Evolutionary conservation across 2,797 vertebrate genomes (phyloP).

Genomic region (Labeo calbasu): DNA sequence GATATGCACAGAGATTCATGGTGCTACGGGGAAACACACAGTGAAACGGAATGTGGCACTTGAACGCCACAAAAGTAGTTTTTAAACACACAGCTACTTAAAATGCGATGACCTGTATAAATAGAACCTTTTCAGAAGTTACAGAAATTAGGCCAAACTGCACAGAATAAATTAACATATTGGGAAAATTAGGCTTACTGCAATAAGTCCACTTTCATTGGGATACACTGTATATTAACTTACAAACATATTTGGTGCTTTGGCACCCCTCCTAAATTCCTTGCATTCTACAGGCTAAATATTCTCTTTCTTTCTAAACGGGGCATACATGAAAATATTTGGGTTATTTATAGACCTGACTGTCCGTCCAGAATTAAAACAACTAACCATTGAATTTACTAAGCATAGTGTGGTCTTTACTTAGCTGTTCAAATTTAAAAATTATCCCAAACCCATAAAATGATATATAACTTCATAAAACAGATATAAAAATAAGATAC

Average conservation of each 20-base stretch:
- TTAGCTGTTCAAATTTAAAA: slow-evolving; percentile 2
- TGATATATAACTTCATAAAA: background rate
- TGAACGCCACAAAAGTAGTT: slow-evolving; percentile 8
- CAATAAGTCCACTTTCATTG: slow-evolving; percentile 35
- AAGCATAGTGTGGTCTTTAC: slow-evolving; percentile 20
- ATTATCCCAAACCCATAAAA: background rate
- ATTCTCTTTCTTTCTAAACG: slow-evolving; percentile 65
- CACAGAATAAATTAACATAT: background rate
- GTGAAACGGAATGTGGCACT: slow-evolving; percentile 29
- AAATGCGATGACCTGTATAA: slow-evolving; percentile 1
- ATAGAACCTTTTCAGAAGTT: slow-evolving; percentile 7
- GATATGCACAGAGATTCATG: slow-evolving; percentile 3
- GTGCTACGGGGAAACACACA: background rate
- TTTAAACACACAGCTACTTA: background rate
- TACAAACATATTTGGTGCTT: slow-evolving; percentile 1
- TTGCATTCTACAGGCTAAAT: slow-evolving; percentile 59
- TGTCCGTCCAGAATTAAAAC: slow-evolving; percentile 68
- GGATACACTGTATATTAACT: slow-evolving; percentile 28
- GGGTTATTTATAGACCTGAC: slow-evolving; percentile 74
- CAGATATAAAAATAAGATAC: background rate
- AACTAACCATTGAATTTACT: slow-evolving; percentile 57
- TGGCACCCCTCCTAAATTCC: slow-evolving; percentile 20
- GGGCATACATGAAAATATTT: slow-evolving; percentile 72
- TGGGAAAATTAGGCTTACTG: background rate
- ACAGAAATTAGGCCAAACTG: slow-evolving; percentile 37